Conservation (phyloP, 2,888 invertebrate species). For the Epistrophella euchroma region DNA sequence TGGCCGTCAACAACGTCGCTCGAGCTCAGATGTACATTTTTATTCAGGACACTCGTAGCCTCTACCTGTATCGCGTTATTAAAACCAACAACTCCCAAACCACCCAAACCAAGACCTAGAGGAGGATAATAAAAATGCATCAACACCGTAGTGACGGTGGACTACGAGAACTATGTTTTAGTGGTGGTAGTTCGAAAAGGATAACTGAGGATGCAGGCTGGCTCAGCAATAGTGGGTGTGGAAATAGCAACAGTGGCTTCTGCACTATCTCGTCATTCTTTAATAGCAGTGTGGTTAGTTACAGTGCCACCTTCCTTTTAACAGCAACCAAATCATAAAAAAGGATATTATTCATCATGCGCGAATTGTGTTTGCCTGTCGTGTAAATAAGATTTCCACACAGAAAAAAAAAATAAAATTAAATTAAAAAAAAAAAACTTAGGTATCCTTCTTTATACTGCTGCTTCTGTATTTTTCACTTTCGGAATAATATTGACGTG, state of each 20-base stretch:
- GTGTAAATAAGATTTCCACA: slow-evolving; percentile 57
- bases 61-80: slow-evolving; percentile 61
- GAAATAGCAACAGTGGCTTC: slow-evolving; percentile 68
- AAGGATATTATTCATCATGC: slow-evolving; percentile 65
- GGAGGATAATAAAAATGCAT: slow-evolving; percentile 73
- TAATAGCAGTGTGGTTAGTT: slow-evolving; percentile 43
- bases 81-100: slow-evolving; percentile 42
- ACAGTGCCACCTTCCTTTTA: slow-evolving; percentile 43
- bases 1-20: neutral
- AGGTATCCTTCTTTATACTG: slow-evolving; percentile 29
- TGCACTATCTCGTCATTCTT: slow-evolving; percentile 61
- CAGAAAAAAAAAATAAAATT: slow-evolving; percentile 8
- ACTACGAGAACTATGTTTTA: slow-evolving; percentile 49
- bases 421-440: slow-evolving; percentile 11
- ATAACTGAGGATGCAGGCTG: slow-evolving; percentile 69
- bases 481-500: slow-evolving; percentile 42
- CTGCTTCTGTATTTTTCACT: slow-evolving; percentile 41
- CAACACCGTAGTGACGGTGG: slow-evolving; percentile 66
- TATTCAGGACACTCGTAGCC: slow-evolving; percentile 67
- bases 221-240: slow-evolving; percentile 68
- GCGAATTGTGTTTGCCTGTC: slow-evolving; percentile 64
- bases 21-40: slow-evolving; percentile 51
- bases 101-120: slow-evolving; percentile 58
- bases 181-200: slow-evolving; percentile 59
- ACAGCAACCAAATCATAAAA: slow-evolving; percentile 48